Evolutionary conservation across 2,797 vertebrate genomes (phyloP).

Genomic region (Lacerta bilineata): DNA sequence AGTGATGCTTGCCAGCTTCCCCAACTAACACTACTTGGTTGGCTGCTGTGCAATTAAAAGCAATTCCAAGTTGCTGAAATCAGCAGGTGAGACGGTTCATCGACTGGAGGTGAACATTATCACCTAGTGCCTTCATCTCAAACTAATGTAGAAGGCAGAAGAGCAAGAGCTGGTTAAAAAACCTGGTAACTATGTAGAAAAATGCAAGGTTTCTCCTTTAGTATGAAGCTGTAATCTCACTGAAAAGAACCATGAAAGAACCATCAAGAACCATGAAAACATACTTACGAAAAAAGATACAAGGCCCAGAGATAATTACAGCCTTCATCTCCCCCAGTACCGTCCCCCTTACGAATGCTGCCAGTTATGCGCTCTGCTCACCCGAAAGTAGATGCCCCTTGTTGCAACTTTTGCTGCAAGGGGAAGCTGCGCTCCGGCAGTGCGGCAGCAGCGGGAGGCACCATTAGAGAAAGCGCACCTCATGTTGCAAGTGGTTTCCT

Average conservation of each 20-base stretch:
- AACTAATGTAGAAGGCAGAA: background rate
- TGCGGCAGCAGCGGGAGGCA: no score
- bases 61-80: background rate
- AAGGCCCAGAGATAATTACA: constrained; percentile 57
- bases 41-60: no score
- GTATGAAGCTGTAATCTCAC: constrained; percentile 56
- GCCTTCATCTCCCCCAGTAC: background rate
- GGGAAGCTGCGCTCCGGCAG: no score
- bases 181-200: constrained; percentile 21
- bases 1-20: no score
- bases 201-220: constrained; percentile 26
- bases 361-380: no score
- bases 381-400: no score
- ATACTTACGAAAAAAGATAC: constrained; percentile 45
- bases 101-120: background rate
- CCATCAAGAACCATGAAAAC: constrained; percentile 57
- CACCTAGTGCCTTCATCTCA: background rate
- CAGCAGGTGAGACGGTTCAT: background rate
- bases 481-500: no score
- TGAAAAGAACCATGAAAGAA: no score
- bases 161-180: background rate
- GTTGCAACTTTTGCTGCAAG: no score
- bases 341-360: no score
- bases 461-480: no score
- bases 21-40: no score